Evolutionary conservation across 1,140 invertebrate species (phyloP).

Genomic region (Pararge aegeria): DNA sequence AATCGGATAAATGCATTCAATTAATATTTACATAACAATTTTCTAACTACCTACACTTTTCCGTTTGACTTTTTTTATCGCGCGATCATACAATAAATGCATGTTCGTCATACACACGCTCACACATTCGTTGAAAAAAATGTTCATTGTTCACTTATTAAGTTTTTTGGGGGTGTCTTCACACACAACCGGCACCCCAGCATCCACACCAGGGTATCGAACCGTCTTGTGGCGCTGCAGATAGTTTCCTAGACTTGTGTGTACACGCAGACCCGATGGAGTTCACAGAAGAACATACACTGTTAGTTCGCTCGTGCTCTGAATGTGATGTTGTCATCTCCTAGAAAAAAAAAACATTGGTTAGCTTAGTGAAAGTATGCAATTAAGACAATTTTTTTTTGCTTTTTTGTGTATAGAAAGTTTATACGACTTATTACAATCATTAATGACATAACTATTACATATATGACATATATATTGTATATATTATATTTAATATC

Average conservation of each 20-base stretch:
- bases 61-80: not conserved
- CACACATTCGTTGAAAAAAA: not conserved
- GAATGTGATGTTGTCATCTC: slow-evolving; percentile 80
- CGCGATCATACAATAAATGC: not conserved
- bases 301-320: slow-evolving; percentile 86
- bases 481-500: too few species aligned
- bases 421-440: too few species aligned
- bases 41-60: not conserved
- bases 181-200: slow-evolving; percentile 92
- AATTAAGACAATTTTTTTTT: too few species aligned
- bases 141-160: too few species aligned
- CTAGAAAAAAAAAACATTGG: slow-evolving; percentile 45
- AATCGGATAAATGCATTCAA: too few species aligned
- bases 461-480: too few species aligned
- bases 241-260: slow-evolving; percentile 81
- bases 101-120: not conserved
- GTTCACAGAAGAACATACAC: slow-evolving; percentile 81
- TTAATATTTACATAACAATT: not conserved
- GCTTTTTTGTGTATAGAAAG: too few species aligned
- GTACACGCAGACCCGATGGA: slow-evolving; percentile 81
- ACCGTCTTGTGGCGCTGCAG: slow-evolving; percentile 81
- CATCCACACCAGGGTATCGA: slow-evolving; percentile 93
- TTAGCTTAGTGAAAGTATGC: too few species aligned
- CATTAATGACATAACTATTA: too few species aligned
- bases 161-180: slow-evolving; percentile 28